A percentile compares a stretch with the other conserved stretches of the same genome.
Evolutionary conservation across 2,888 invertebrate genomes (phyloP).

Genomic region (Lepetodrilus schrolli): DNA sequence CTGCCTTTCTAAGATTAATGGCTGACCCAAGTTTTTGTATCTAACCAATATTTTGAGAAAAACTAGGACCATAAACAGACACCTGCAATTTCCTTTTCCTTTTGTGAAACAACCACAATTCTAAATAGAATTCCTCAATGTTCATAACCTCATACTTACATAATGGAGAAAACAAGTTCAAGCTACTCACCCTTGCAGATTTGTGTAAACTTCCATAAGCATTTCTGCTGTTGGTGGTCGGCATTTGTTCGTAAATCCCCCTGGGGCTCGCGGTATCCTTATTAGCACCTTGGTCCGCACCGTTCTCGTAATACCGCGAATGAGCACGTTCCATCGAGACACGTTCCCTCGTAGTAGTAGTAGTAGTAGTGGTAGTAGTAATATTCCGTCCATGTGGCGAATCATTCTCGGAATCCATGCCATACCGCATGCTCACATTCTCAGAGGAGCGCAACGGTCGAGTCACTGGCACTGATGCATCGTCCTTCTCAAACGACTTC

Average conservation of each 20-base stretch:
- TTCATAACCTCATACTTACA: too few relatives aligned
- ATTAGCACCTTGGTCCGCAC: background rate
- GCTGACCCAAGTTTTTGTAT: too few relatives aligned
- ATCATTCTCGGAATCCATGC: background rate
- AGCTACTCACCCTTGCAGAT: background rate
- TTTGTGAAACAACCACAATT: too few relatives aligned
- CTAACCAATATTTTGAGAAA: too few relatives aligned
- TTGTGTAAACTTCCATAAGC: background rate
- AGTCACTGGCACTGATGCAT: too few relatives aligned
- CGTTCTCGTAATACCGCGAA: background rate
- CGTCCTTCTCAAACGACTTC: constrained; percentile 37
- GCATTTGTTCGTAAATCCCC: background rate
- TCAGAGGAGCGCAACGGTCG: background rate
- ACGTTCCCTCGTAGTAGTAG: too few relatives aligned
- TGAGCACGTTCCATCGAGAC: background rate
- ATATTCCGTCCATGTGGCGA: background rate
- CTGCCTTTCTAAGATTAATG: too few relatives aligned
- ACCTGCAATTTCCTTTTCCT: too few relatives aligned
- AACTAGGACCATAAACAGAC: too few relatives aligned
- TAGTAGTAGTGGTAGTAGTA: background rate
- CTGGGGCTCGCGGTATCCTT: background rate
- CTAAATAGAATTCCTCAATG: too few relatives aligned
- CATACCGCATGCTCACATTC: background rate
- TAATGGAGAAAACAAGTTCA: background rate
- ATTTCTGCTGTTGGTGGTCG: background rate